Percentiles rank a stretch among this genome's conserved stretches.
These are phyloP conservation scores for Neodiprion fabricii DNA, from an alignment of 1,140 invertebrate species.

Conservation along the genomic window DNA sequence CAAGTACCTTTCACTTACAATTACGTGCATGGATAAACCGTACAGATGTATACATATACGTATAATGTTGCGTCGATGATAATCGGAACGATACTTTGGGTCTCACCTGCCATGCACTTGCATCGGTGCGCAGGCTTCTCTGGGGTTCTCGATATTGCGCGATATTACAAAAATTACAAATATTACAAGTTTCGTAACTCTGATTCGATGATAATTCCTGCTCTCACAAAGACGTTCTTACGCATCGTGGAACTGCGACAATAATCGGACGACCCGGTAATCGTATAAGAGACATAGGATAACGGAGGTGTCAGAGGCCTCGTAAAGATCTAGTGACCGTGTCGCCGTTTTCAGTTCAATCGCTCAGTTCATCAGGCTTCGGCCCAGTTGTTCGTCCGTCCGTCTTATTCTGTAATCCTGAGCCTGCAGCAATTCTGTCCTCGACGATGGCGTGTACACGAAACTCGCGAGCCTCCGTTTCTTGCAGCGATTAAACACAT, in stretches of 20 bases:
- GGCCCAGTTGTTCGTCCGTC: background rate
- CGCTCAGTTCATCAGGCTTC: background rate
- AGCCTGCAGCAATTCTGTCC: too few relatives aligned
- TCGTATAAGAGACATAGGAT: background rate
- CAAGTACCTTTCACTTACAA: background rate
- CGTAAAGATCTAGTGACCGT: slow-evolving; percentile 1
- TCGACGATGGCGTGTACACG: background rate
- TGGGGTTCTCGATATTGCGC: too few relatives aligned
- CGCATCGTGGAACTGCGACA: too few relatives aligned
- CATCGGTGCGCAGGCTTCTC: too few relatives aligned
- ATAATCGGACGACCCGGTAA: background rate
- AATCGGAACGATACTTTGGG: too few relatives aligned
- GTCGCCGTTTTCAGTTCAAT: background rate
- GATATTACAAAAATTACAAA: too few relatives aligned
- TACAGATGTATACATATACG: background rate
- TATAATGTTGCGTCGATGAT: too few relatives aligned
- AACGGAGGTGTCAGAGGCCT: background rate
- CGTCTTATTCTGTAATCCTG: background rate
- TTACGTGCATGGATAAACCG: too few relatives aligned
- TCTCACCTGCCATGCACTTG: too few relatives aligned
- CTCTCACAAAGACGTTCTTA: too few relatives aligned
- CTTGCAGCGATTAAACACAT: background rate
- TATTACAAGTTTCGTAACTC: too few relatives aligned
- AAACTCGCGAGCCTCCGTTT: background rate
- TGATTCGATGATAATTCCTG: too few relatives aligned